A percentile compares a stretch with the other conserved stretches of the same genome.
Conservation (phyloP, 2,797 vertebrate genomes). For the Halcyon chelicuti region DNA sequence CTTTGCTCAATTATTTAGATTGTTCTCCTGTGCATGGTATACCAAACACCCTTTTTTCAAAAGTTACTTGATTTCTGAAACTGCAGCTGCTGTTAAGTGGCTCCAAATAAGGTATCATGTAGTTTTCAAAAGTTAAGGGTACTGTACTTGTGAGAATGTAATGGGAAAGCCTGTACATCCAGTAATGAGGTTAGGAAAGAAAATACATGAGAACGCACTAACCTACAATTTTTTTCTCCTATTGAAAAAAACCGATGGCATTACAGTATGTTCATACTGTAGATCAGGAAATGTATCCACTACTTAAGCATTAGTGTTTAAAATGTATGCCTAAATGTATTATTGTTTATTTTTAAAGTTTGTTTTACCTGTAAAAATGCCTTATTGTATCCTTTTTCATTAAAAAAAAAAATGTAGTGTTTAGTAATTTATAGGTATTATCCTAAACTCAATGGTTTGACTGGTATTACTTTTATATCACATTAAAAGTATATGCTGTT, state of each 20-base stretch:
- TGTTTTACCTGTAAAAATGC: constrained; percentile 77
- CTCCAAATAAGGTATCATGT: background rate
- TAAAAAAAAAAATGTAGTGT: constrained; percentile 27
- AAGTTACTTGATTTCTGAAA: constrained; percentile 27
- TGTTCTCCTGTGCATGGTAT: background rate
- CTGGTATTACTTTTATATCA: constrained; percentile 67
- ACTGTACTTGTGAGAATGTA: constrained; percentile 4
- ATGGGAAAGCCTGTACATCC: background rate
- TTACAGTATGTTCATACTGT: constrained; percentile 35
- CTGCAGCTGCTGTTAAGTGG: background rate
- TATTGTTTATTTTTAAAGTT: constrained; percentile 68
- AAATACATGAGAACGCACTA: constrained; percentile 25
- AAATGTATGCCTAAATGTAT: constrained; percentile 65
- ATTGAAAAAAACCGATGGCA: constrained; percentile 38
- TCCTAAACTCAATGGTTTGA: constrained; percentile 62
- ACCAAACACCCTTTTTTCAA: constrained; percentile 11
- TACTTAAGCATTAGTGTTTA: constrained; percentile 42
- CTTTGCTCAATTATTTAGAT: background rate
- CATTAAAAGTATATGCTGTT: constrained; percentile 71
- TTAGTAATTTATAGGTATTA: constrained; percentile 65
- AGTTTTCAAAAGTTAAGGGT: constrained; percentile 4
- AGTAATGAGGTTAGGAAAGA: background rate
- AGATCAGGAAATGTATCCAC: constrained; percentile 49
- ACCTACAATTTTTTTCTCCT: background rate
- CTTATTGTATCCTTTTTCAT: constrained; percentile 67